These are phyloP conservation scores for Pomacea maculata DNA, from an alignment of 1,140 invertebrate genomes.

Conservation along the genomic window DNA sequence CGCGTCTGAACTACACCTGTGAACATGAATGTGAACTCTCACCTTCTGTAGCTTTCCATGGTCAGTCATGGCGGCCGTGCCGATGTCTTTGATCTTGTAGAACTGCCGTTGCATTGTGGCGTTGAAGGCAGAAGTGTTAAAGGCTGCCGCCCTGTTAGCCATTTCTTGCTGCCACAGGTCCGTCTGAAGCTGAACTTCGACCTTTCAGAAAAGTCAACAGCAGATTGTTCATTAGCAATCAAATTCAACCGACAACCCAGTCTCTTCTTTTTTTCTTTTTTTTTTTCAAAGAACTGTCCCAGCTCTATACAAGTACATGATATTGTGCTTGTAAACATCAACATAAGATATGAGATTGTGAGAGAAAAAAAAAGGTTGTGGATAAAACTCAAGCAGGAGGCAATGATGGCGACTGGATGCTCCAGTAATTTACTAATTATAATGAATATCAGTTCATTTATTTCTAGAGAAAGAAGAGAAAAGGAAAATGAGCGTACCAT, in stretches of 20 bases:
- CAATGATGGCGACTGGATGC: too few relatives aligned
- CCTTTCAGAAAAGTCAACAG: constrained; percentile 18
- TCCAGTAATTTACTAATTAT: too few relatives aligned
- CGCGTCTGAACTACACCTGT: too few relatives aligned
- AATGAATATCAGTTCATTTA: too few relatives aligned
- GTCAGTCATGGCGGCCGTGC: constrained; percentile 72
- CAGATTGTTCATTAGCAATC: background rate
- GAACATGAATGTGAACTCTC: background rate
- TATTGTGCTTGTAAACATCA: background rate
- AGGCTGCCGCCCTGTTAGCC: constrained; percentile 44
- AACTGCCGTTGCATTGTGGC: constrained; percentile 80
- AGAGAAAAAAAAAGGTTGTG: too few relatives aligned
- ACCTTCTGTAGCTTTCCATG: constrained; percentile 26
- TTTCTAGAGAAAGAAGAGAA: background rate
- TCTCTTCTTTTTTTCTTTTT: background rate
- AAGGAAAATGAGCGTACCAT: constrained; percentile 30
- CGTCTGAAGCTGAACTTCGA: background rate
- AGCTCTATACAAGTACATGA: background rate
- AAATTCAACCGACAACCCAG: background rate
- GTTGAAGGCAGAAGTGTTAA: constrained; percentile 73
- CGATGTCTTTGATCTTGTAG: constrained; percentile 80
- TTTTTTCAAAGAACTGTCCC: background rate
- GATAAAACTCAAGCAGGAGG: too few relatives aligned
- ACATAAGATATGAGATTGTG: background rate
- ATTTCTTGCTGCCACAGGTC: constrained; percentile 42